Evolutionary conservation across 2,797 vertebrate genomes (phyloP), one percentile per base, ranked within the genome.

Genomic region (Sphaeramia orbicularis): DNA sequence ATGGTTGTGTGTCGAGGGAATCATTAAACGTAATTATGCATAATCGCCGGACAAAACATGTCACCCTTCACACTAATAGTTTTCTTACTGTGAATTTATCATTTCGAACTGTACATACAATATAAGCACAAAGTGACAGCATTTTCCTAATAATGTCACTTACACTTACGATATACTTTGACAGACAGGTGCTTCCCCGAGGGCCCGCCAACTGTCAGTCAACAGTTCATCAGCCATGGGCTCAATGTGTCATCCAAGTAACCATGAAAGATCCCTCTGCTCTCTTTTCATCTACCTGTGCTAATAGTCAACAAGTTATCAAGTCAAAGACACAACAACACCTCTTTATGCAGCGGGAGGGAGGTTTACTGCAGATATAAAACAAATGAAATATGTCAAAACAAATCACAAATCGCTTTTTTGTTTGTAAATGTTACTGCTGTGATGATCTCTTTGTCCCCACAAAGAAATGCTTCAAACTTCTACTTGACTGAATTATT

Each of bases 11-110:
- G 76, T 79, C 65, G 21, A 43, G 54, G 21, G 72, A 85, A 85
- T 81, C 81, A 88, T 91, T 86, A 77, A 60, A 82, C 65, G 83
- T 80, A 87, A 91, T 90, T 87, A 86, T 52, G 79, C 65, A 58
- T 81, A 71, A 85, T 79, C 41, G 36, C 74, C 1, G 72, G 79
- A 75, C 75, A 60, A 83, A 89, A 81, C 77, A 78, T 74, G 78
- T 74, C 83, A 84, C 58, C 71, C 78, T 68, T 88, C 71, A 80
- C 36, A 61, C 64, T 88, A 85, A 88, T 66, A 73, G 69, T 74
- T 80, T 86, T 84, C 86, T 85, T 86, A 76, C 72, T 24, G 4
- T 48, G 55, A 79, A 81, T 78, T 48, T 45, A 74, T 78, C 18
- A 67, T 58, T 70, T 74, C 62, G 64, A 81, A 81, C 68, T 75